Evolutionary conservation across 2,113 vertebrate species (phyloP).

Genomic region (Scolopax mira): DNA sequence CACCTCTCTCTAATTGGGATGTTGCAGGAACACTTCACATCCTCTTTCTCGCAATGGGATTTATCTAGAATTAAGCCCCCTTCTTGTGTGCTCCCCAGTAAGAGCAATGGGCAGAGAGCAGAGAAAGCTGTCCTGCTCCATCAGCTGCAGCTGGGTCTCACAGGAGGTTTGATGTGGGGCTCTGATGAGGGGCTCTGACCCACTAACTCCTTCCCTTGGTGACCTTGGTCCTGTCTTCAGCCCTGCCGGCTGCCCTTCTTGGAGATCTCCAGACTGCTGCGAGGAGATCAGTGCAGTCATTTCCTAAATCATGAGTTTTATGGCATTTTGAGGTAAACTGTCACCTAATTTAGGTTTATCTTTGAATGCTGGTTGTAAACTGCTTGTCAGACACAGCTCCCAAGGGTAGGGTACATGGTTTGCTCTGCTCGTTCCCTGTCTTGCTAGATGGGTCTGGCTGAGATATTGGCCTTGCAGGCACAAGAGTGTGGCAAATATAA

Average conservation of each 20-base stretch:
- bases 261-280: neutral
- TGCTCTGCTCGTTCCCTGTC: neutral
- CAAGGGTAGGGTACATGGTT: neutral
- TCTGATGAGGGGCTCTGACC: neutral
- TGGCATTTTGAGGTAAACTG: neutral
- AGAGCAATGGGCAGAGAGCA: neutral
- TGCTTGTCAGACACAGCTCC: neutral
- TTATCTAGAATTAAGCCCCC: neutral
- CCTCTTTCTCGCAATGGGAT: neutral
- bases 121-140: neutral
- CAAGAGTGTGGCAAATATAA: neutral
- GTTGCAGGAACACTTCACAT: neutral
- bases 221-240: neutral
- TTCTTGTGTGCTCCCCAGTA: neutral
- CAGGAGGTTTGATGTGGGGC: neutral
- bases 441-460: neutral
- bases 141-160: neutral
- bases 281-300: neutral
- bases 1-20: constrained; percentile 15
- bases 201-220: neutral
- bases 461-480: neutral
- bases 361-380: neutral
- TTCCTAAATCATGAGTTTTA: neutral
- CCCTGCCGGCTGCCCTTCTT: neutral
- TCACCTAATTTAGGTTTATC: constrained; percentile 1